Conservation (phyloP, 2,797 vertebrate species). For the Balearica regulorum region DNA sequence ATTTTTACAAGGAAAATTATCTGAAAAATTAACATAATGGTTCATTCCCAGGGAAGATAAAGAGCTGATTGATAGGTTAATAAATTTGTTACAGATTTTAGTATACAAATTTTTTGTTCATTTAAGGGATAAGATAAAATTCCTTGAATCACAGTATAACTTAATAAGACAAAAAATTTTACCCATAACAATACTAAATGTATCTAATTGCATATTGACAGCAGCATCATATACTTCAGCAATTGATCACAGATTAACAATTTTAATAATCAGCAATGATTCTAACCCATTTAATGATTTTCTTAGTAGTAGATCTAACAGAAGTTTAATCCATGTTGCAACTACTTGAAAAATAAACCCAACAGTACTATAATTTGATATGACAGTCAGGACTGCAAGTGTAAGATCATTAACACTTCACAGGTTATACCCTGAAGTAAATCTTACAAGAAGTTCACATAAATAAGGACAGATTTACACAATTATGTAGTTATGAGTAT, state of each 20-base stretch:
- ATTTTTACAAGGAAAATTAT: neutral
- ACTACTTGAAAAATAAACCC: constrained; percentile 65
- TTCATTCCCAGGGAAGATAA: neutral
- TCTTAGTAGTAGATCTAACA: constrained; percentile 42
- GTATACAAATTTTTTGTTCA: neutral
- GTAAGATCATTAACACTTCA: constrained; percentile 74
- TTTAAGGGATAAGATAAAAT: neutral
- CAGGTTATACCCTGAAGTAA: constrained; percentile 73
- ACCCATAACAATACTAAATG: neutral
- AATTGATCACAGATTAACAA: neutral
- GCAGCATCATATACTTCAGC: neutral
- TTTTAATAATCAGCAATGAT: constrained; percentile 38
- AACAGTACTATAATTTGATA: constrained; percentile 63
- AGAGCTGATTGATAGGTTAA: neutral
- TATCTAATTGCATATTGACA: neutral
- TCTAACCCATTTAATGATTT: constrained; percentile 29
- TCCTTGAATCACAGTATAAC: neutral
- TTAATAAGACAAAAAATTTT: neutral
- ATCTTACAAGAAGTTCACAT: constrained; percentile 71
- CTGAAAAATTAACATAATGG: neutral
- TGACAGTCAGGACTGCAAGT: constrained; percentile 65
- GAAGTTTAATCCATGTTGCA: constrained; percentile 57
- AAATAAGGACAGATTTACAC: constrained; percentile 73
- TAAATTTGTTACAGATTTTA: neutral
- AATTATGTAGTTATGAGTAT: constrained; percentile 70